These are phyloP conservation scores for Oophaga pumilio DNA, from an alignment of 2,113 vertebrate genomes.

Conservation along the genomic window DNA sequence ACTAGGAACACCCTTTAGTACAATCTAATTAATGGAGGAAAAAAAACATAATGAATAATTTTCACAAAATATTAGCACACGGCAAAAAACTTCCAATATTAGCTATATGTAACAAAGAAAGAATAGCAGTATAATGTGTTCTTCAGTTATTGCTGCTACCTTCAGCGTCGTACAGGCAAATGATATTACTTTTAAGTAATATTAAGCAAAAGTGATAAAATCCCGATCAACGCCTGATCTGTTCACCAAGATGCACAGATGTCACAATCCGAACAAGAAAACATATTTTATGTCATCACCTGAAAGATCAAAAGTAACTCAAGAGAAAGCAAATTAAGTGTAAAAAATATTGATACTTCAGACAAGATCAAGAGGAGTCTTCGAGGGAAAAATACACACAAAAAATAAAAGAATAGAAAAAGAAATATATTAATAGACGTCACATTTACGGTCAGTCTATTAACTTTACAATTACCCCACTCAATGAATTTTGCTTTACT, in stretches of 20 bases:
- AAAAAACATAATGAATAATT: too few relatives aligned
- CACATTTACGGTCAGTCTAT: conserved; percentile 76
- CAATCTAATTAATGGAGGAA: too few relatives aligned
- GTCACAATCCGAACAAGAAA: not conserved
- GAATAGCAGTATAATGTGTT: too few relatives aligned
- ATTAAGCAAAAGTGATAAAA: not conserved
- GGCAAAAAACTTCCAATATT: not conserved
- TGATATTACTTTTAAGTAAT: not conserved
- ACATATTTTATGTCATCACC: not conserved
- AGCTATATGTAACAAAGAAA: not conserved
- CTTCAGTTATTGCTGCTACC: not conserved
- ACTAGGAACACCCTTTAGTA: too few relatives aligned
- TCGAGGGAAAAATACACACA: not conserved
- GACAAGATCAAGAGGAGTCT: not conserved
- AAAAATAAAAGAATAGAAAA: not conserved
- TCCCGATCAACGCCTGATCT: not conserved
- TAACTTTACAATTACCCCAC: conserved; percentile 76
- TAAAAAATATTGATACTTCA: not conserved
- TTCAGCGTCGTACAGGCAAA: not conserved
- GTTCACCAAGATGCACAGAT: not conserved
- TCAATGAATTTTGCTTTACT: conserved; percentile 73
- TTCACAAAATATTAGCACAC: too few relatives aligned
- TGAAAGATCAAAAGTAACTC: not conserved
- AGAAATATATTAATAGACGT: conserved; percentile 71
- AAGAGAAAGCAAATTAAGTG: not conserved